Base-by-base conservation (phyloP, 2,113 vertebrate genomes). In the Corythornis vintsioides region DNA sequence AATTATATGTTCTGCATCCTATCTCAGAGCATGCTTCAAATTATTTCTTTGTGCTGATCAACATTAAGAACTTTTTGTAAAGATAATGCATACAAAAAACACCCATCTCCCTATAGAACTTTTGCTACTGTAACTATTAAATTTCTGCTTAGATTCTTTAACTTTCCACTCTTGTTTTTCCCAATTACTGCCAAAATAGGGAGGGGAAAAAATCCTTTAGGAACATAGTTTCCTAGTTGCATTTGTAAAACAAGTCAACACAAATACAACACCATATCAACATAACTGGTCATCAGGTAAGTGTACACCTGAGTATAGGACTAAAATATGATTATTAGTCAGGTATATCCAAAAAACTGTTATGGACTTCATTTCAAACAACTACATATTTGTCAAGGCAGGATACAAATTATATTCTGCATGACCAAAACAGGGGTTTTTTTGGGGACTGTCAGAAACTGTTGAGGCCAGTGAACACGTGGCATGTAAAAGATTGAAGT, bases 381-480 rank as follows among this genome's bases (percentile, higher is more conserved):
- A 60, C 26, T 31, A 89, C 12, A 74, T 22, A 74, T 71, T 80
- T 82, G 15, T n/a, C 45, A 76, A 25, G 50, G 31, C 8, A 80
- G 7, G 6, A n/a, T 15, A 75, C 11, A 69, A 92, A 82, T 61
- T 61, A 35, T 16, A 29, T 60, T 65, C 66, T 59, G 56, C 19
- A 26, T 66, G 25, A 52, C 1, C 10, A 61, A 89, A 84, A 2
- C 3, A n/a, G 6, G 6, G 28, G 25, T 7, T 8, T 63, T 77
- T 79, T 66, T 20, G 72, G 12, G 56, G 20, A 9, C 26, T 72
- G 13, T 56, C 8, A 33, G 59, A 48, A 83, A 47, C 40, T 33
- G 43, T n/a, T 0, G 0, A 64, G 9, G 19, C 64, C 43, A 59
- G 6, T 17, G 40, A 78, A 4, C 5, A 28, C 3, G 47, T 4